Conservation (phyloP, 2,888 invertebrate genomes). For the Platycheirus albimanus region DNA sequence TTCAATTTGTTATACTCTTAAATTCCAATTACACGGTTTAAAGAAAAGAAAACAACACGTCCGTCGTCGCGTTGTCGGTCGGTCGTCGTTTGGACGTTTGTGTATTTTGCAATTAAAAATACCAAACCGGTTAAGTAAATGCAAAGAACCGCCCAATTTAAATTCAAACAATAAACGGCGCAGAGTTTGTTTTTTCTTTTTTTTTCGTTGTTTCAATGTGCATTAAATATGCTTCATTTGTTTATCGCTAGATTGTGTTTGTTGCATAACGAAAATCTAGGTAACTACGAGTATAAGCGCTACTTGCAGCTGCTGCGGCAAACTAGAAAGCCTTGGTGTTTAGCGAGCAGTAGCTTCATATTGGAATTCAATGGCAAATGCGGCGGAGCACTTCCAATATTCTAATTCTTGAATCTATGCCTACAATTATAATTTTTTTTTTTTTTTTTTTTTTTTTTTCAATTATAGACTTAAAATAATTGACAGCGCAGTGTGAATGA, state of each 20-base stretch:
- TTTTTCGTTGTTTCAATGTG: slow-evolving; percentile 3
- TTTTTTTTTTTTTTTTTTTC: slow-evolving; percentile 37
- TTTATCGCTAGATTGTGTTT: slow-evolving; percentile 17
- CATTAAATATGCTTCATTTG: slow-evolving; percentile 18
- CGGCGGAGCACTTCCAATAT: slow-evolving; percentile 48
- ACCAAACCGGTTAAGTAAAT: slow-evolving; percentile 58
- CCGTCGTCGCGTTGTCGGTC: no score
- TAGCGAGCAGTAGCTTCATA: no score
- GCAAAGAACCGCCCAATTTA: slow-evolving; percentile 37
- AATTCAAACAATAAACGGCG: slow-evolving; percentile 48
- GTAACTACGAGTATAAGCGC: slow-evolving; percentile 9
- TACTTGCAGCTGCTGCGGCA: not conserved
- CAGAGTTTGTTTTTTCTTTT: slow-evolving; percentile 24
- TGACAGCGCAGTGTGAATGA: slow-evolving; percentile 64
- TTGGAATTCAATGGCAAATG: slow-evolving; percentile 63
- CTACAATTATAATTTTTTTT: no score
- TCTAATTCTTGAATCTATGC: slow-evolving; percentile 50
- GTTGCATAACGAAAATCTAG: not conserved
- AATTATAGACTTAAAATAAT: slow-evolving; percentile 58
- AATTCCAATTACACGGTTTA: slow-evolving; percentile 35
- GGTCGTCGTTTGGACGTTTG: not conserved
- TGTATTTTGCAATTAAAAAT: slow-evolving; percentile 63
- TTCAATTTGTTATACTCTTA: slow-evolving; percentile 34
- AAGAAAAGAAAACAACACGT: slow-evolving; percentile 24
- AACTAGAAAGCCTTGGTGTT: slow-evolving; percentile 38